These are phyloP conservation scores for Odontamblyopus rebecca DNA, from an alignment of 2,797 vertebrate species.

Conservation along the genomic window DNA sequence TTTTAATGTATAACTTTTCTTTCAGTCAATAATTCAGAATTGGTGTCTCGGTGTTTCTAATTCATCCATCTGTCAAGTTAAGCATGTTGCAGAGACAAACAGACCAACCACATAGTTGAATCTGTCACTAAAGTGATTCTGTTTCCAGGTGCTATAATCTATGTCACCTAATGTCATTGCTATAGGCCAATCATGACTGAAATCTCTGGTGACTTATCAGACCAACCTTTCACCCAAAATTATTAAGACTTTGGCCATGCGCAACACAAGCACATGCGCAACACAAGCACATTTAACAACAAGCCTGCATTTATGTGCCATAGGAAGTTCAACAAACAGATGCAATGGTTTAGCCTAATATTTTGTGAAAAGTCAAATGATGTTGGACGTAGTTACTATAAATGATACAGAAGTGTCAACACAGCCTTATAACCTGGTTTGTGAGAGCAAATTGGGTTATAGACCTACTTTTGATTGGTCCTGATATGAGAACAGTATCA, in stretches of 20 bases:
- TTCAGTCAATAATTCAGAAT: not conserved
- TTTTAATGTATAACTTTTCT: not conserved
- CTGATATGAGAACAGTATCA: conserved; percentile 24
- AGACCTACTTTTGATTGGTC: conserved; percentile 33
- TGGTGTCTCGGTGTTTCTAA: not conserved
- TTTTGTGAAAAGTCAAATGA: not conserved
- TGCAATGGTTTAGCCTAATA: not conserved
- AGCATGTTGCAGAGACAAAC: not conserved
- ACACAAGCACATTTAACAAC: too few relatives aligned
- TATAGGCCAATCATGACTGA: not conserved
- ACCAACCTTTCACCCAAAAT: not conserved
- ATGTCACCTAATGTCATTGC: not conserved
- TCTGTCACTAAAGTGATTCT: not conserved
- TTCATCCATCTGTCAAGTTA: not conserved
- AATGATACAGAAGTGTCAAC: not conserved
- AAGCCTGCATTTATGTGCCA: not conserved
- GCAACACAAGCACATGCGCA: not conserved
- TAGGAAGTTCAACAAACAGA: not conserved
- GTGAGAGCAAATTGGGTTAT: conserved; percentile 38
- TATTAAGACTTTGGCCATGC: not conserved
- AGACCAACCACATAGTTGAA: not conserved
- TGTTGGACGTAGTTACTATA: not conserved
- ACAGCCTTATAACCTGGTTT: conserved; percentile 24
- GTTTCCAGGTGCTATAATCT: not conserved
- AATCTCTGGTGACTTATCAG: not conserved